Conservation (phyloP, 2,113 vertebrate species). For the Bufo bufo region DNA sequence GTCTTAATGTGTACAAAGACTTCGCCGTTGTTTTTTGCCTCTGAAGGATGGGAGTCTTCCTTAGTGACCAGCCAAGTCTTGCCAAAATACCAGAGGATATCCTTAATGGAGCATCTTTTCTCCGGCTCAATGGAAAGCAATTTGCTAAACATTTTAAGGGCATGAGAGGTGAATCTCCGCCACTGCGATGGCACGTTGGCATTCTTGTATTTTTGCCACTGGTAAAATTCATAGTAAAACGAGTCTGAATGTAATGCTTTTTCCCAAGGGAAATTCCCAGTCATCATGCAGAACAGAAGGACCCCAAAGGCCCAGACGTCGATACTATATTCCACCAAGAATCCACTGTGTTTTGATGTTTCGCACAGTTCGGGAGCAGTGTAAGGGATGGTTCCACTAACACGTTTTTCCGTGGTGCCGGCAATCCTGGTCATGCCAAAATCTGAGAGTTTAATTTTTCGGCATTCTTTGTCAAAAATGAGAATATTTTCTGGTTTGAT, state of each 20-base stretch:
- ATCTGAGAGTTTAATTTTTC: conserved; percentile 82
- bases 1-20: conserved; percentile 80
- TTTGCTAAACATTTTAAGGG: conserved; percentile 81
- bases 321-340: conserved; percentile 80
- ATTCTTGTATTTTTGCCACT: conserved; percentile 77
- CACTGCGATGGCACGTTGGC: conserved; percentile 79
- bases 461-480: conserved; percentile 82
- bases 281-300: conserved; percentile 86
- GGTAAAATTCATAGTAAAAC: conserved; percentile 83
- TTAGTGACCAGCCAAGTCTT: conserved; percentile 80
- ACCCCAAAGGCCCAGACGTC: conserved; percentile 85
- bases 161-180: conserved; percentile 81
- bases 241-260: conserved; percentile 80
- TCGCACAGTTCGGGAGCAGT: conserved; percentile 82
- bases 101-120: conserved; percentile 79
- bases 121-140: conserved; percentile 79
- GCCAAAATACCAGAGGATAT: conserved; percentile 79
- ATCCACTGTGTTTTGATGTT: conserved; percentile 76
- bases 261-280: conserved; percentile 85
- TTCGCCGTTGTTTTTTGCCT: conserved; percentile 69
- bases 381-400: conserved; percentile 85
- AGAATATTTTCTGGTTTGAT: conserved; percentile 85
- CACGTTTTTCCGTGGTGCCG: conserved; percentile 80
- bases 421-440: conserved; percentile 83
- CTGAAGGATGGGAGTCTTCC: conserved; percentile 68